Evolutionary conservation across 35 echinoderm and acorn worm species (phyloP).

Genomic region (Amphiura filiformis): DNA sequence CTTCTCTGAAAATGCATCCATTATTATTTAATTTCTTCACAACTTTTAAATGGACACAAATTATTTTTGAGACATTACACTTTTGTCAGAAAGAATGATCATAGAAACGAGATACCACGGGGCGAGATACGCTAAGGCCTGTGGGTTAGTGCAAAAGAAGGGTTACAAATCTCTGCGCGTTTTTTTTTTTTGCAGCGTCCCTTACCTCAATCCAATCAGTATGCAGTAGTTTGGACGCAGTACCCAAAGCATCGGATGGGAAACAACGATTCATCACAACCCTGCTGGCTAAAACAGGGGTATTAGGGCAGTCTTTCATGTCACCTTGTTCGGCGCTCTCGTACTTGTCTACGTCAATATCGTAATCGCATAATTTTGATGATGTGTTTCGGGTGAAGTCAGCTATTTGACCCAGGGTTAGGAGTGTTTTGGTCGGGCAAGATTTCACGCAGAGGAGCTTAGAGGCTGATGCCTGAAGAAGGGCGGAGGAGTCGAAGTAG

Average conservation of each 20-base stretch:
- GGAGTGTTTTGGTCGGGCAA: constrained; percentile 67
- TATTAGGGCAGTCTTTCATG: constrained; percentile 42
- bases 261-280: constrained; percentile 71
- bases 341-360: constrained; percentile 46
- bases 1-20: too few species aligned
- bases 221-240: constrained; percentile 62
- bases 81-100: too few species aligned
- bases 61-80: too few species aligned
- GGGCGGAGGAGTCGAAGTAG: constrained; percentile 53
- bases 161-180: too few species aligned
- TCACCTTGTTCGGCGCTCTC: constrained; percentile 37
- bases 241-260: constrained; percentile 34
- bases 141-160: too few species aligned
- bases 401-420: neutral
- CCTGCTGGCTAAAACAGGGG: constrained; percentile 62
- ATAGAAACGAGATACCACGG: too few species aligned
- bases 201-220: constrained; percentile 73
- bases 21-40: too few species aligned
- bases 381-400: constrained; percentile 32
- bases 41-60: too few species aligned
- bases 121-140: too few species aligned
- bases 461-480: constrained; percentile 12
- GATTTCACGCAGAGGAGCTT: constrained; percentile 61
- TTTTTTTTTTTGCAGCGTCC: too few species aligned
- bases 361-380: constrained; percentile 54